Evolutionary conservation across 2,797 vertebrate genomes (phyloP).

Genomic region (Botia kubotai): DNA sequence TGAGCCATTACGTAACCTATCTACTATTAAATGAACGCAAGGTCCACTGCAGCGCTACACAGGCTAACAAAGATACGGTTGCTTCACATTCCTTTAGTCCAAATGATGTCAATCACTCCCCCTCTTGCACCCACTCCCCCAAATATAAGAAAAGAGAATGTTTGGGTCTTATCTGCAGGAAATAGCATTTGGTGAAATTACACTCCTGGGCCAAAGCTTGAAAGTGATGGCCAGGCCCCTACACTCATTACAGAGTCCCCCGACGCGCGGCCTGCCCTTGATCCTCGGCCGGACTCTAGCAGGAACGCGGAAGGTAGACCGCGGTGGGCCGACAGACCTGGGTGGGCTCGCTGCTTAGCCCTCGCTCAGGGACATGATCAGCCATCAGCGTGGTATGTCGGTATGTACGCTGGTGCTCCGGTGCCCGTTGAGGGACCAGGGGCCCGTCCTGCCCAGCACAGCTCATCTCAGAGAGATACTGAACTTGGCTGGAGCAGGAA

Average conservation of each 20-base stretch:
- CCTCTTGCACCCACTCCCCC: background rate
- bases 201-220: constrained; percentile 76
- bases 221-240: constrained; percentile 75
- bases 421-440: constrained; percentile 61
- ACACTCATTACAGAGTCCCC: constrained; percentile 77
- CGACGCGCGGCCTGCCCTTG: constrained; percentile 73
- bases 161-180: constrained; percentile 81
- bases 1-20: background rate
- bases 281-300: constrained; percentile 72
- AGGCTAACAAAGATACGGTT: background rate
- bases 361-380: constrained; percentile 70
- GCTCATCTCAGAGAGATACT: constrained; percentile 62
- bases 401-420: constrained; percentile 70
- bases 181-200: constrained; percentile 80
- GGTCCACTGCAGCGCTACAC: background rate
- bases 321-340: constrained; percentile 68
- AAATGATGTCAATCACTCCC: constrained; percentile 49
- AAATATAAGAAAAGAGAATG: constrained; percentile 67
- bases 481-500: constrained; percentile 55
- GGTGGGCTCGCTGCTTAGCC: constrained; percentile 78
- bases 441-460: constrained; percentile 50
- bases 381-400: constrained; percentile 80
- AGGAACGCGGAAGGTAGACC: constrained; percentile 77
- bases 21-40: background rate
- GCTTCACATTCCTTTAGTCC: constrained; percentile 11